phyloP scores from a whole-genome alignment of 2,888 invertebrate genomes.

The Physocephala rufipes region DNA sequence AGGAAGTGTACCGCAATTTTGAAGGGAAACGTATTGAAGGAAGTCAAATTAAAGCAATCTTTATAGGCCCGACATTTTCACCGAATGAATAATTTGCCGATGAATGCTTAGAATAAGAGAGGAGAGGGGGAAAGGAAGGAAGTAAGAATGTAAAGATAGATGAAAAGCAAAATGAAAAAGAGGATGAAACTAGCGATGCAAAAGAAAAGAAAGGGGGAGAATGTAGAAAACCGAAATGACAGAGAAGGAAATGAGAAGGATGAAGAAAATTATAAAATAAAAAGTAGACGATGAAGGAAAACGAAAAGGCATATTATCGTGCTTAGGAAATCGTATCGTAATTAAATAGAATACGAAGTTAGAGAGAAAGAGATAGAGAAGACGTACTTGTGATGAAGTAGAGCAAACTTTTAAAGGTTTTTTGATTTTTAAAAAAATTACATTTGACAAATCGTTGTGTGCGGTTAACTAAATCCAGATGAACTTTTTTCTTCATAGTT shows the following conservation, averaged over 20 bases:
- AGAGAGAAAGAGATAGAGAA: neutral
- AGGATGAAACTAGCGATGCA: neutral
- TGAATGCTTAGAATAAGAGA: neutral
- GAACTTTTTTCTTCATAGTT: no score
- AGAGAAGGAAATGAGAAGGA: neutral
- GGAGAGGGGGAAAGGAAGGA: neutral
- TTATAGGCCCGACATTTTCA: neutral
- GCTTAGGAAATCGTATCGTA: neutral
- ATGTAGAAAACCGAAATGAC: neutral
- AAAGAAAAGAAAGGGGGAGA: neutral
- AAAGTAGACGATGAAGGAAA: neutral
- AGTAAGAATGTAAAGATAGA: neutral
- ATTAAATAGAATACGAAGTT: neutral
- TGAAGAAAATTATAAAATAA: neutral
- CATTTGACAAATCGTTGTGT: no score
- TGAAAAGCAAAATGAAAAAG: neutral
- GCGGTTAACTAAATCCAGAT: no score
- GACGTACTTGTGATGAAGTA: no score
- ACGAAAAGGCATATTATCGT: neutral
- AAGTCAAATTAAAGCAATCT: constrained; percentile 33
- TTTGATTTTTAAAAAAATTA: no score
- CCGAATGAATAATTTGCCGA: neutral
- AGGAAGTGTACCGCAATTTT: constrained; percentile 48
- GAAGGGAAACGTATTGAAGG: constrained; percentile 36
- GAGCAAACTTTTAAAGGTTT: no score